Base-by-base conservation (phyloP, 1,140 invertebrate genomes). In the Neocloeon triangulifer region DNA sequence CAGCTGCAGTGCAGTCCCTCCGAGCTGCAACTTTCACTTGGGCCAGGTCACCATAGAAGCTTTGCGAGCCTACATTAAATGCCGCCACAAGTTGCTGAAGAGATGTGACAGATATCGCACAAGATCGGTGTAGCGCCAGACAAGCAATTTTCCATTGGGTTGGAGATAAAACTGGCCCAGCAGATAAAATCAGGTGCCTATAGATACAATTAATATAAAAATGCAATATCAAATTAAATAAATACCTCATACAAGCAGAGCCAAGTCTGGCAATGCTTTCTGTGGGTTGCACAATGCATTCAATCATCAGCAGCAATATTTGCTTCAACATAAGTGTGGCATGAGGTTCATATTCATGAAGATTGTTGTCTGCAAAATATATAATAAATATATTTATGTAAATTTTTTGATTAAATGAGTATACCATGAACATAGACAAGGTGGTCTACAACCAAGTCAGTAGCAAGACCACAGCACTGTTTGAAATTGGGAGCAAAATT, bases 1-100 rank as follows among this genome's bases (percentile, higher is more conserved):
- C 80, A 42, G 73, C 68, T 6, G 73, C 54, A 1, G 73, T 76
- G 42, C 74, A 79, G 46, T 91, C 84, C 37, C 74, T 67, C 18
- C 84, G 61, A 0, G 84, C 84, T 2, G 84, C 85, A 2, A 91
- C 82, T 62, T 89, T 89, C 0, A 94, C 82, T 37, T 84, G 81
- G 3, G 82, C 82, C 34, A 79, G 57, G 49, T 91, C 85, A 2
- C 85, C 85, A 53, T 89, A 89, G 50, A 91, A 91, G 41, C 79
- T 88, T 40, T 86, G 79, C 0, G 82, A 89, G 41, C 84, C 73
- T 37, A 74, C 66, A 41, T 80, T 74, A 46, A 89, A 92, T 4
- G 80, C 79, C 42, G 73, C 66, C 19, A 79, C 84, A 13, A 94
- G 52, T 53, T 86, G 81, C 29, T 78, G 70, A 13, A 89, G 48